These are phyloP conservation scores for Otocyon megalotis DNA, from an alignment of 2,113 vertebrate species.

Conservation along the genomic window DNA sequence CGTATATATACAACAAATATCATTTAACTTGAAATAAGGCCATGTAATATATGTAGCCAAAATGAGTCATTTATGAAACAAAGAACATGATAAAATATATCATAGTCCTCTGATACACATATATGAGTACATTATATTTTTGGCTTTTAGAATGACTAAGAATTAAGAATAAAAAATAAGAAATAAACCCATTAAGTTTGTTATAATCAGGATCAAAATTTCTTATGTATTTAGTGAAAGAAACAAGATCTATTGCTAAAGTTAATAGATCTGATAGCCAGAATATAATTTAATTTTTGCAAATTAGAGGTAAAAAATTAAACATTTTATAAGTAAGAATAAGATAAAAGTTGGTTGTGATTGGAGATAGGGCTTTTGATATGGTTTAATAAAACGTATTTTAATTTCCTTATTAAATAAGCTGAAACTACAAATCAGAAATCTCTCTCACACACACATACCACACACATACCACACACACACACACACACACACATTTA, in stretches of 20 bases:
- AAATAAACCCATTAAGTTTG: neutral
- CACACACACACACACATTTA: neutral
- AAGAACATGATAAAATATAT: neutral
- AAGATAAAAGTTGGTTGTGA: neutral
- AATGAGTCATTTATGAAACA: slow-evolving; percentile 36
- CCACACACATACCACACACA: neutral
- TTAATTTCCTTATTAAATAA: neutral
- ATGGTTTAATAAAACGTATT: slow-evolving; percentile 14
- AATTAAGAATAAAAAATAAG: slow-evolving; percentile 25
- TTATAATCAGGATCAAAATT: neutral
- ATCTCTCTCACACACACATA: neutral
- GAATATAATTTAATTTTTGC: neutral
- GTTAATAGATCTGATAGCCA: neutral
- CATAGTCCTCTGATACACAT: neutral
- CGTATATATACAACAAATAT: neutral
- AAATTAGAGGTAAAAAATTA: slow-evolving; percentile 4
- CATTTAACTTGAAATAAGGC: neutral
- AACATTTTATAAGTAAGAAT: neutral
- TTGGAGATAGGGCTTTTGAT: neutral
- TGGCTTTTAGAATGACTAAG: neutral
- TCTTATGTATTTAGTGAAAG: neutral
- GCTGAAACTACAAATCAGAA: neutral
- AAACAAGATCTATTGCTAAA: neutral
- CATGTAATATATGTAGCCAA: neutral
- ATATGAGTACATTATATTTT: neutral